phyloP scores from a whole-genome alignment of 2,797 vertebrate genomes.

The Pantherophis vulpinus region DNA sequence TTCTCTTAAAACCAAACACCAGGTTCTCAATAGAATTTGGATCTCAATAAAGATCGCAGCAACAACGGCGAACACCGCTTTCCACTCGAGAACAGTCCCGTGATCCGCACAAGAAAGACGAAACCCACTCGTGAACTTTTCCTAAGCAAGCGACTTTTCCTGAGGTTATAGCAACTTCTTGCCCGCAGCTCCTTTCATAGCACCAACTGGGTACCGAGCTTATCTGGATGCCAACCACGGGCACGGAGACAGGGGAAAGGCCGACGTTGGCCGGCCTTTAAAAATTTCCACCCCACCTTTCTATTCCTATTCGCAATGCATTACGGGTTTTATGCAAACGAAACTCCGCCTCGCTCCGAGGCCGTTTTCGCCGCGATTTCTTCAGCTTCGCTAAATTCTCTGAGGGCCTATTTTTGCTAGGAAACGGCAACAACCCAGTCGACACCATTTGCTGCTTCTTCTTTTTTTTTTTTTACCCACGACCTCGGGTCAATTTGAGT shows the following conservation, averaged over 20 bases:
- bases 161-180: not conserved
- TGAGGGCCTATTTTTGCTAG: not conserved
- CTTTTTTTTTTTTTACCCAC: not conserved
- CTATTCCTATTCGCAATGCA: not conserved
- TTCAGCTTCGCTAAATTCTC: not conserved
- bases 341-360: not conserved
- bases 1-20: not conserved
- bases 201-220: not conserved
- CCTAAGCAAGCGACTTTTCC: not conserved
- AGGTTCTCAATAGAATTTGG: not conserved
- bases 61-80: fast-evolving
- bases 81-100: not conserved
- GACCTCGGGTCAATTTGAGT: not conserved
- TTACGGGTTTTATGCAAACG: not conserved
- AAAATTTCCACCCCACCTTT: too few species aligned
- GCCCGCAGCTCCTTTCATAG: not conserved
- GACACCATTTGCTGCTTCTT: not conserved
- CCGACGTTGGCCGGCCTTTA: not conserved
- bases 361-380: not conserved
- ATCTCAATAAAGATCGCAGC: not conserved
- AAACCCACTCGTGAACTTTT: not conserved
- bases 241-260: not conserved
- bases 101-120: not conserved
- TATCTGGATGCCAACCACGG: not conserved
- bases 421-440: not conserved